Conservation (phyloP, 2,113 vertebrate genomes). For the Axis porcinus region DNA sequence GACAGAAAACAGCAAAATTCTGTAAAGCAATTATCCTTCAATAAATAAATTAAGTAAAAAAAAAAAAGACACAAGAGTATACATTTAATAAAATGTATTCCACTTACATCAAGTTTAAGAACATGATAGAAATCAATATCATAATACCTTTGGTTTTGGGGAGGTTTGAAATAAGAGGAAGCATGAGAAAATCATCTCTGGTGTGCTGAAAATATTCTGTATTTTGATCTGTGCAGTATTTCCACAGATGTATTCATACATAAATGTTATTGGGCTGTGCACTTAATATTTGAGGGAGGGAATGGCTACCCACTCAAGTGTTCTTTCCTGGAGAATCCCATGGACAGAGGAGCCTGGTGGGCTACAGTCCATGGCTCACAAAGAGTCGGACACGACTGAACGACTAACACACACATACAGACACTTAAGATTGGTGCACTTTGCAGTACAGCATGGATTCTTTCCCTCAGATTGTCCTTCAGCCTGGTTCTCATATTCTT, state of each 20-base stretch:
- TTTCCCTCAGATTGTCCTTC: neutral
- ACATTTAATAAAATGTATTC: neutral
- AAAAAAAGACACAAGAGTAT: neutral
- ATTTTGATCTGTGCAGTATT: neutral
- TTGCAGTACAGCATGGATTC: neutral
- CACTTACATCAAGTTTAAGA: neutral
- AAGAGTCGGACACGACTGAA: neutral
- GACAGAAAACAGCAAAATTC: neutral
- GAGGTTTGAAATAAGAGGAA: neutral
- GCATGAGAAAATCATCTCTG: neutral
- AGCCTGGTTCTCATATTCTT: neutral
- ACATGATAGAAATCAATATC: neutral
- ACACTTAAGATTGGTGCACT: neutral
- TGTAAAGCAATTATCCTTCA: neutral
- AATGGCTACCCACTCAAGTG: neutral
- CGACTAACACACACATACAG: neutral
- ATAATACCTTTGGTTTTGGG: neutral
- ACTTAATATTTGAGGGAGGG: neutral
- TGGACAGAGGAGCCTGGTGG: neutral
- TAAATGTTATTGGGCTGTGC: neutral
- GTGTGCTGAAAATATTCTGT: neutral
- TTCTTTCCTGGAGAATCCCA: neutral
- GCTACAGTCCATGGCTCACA: neutral
- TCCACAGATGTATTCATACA: neutral
- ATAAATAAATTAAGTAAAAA: neutral